Evolutionary conservation across 2,113 vertebrate genomes (phyloP), one percentile per base, ranked within the genome.

Genomic region (Paratilapia polleni): DNA sequence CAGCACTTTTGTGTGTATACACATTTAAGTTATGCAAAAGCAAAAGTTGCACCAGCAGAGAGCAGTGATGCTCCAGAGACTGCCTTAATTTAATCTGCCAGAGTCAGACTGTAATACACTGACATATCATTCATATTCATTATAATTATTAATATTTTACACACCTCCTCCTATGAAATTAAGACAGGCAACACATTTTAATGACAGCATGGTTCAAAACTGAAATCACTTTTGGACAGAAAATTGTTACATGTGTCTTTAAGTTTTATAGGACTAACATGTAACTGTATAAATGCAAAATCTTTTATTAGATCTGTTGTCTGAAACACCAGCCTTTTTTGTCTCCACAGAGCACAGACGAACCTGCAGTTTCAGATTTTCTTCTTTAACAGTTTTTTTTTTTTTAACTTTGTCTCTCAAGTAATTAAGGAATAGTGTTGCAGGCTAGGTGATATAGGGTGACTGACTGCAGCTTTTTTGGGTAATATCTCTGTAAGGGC

Each of bases 1-100:
- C 64, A 70, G 47, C 15, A 12, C 66, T 28, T 70, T 70, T 49
- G 15, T 26, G 10, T 28, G 24, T 5, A 28, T 28, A 43, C 49
- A 52, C 15, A 20, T 70, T 70, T 28, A 52, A 70, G 26, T 52
- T 70, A 20, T 70, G 24, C 66, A 70, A 70, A 70, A 70, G 43
- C 26, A 11, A 31, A 64, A 14, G 20, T 28, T 57, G 9, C n/a
- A 82, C 91, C 92, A 92, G 80, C 82, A 89, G 89, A 77, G 90
- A 82, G 89, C 90, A 90, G 87, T 85, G 78, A 77, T 78, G 83
- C 80, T 76, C 52, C 76, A 75, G 22, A 12, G 63, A 64, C 80
- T 5, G 8, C 22, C 20, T 34, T 13, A 2, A 22, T 66, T 38
- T 49, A 57, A 74, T 70, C 3, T 70, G 28, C 54, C 31, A 43